Conservation (phyloP, 2,888 invertebrate genomes). For the Drosophila meridiana region DNA sequence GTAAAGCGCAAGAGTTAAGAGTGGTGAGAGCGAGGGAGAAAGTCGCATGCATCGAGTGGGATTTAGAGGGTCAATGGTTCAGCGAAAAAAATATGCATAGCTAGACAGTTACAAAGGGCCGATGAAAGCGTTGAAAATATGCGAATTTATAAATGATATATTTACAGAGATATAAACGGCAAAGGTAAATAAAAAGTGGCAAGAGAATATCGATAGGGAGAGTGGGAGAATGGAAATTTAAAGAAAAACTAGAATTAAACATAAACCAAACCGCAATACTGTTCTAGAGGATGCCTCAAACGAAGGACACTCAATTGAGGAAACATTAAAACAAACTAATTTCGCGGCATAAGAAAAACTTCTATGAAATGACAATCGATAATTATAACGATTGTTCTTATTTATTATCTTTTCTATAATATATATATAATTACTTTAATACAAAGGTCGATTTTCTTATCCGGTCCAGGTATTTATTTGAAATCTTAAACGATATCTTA, state of each 20-base stretch:
- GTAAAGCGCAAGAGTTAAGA: slow-evolving; percentile 4
- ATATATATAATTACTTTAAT: too few relatives aligned
- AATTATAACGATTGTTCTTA: too few relatives aligned
- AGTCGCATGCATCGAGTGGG: neutral
- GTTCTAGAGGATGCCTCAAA: neutral
- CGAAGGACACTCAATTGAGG: too few relatives aligned
- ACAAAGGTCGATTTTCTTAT: too few relatives aligned
- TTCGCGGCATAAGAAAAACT: too few relatives aligned
- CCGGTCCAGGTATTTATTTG: too few relatives aligned
- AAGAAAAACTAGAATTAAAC: neutral
- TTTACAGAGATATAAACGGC: neutral
- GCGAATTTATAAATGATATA: slow-evolving; percentile 11
- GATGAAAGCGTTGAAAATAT: slow-evolving; percentile 8
- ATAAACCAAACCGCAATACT: neutral
- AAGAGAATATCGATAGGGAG: neutral
- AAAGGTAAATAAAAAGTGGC: neutral
- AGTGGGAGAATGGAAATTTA: neutral
- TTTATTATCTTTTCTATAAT: too few relatives aligned
- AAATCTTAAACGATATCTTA: too few relatives aligned
- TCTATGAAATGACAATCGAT: too few relatives aligned
- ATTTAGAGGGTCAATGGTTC: slow-evolving; percentile 17
- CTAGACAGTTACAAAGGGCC: neutral
- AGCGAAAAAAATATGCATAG: neutral
- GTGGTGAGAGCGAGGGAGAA: neutral
- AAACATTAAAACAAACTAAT: too few relatives aligned